These are phyloP conservation scores for Daktulosphaira vitifoliae DNA, from an alignment of 1,140 invertebrate genomes.

Conservation along the genomic window DNA sequence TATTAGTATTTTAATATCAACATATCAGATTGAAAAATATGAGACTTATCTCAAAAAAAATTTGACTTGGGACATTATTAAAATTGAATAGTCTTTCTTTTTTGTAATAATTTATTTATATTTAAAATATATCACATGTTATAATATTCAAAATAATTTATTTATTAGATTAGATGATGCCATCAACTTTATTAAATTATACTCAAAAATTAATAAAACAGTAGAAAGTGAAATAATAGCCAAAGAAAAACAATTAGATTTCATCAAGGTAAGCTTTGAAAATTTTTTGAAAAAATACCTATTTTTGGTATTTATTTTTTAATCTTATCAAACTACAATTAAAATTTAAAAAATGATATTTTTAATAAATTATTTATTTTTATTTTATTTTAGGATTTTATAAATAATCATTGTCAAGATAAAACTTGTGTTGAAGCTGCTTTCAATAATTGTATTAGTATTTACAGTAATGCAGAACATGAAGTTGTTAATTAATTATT, in stretches of 20 bases:
- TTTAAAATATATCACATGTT: not conserved
- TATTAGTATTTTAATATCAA: no score
- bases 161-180: slow-evolving; percentile 28
- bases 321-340: no score
- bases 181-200: slow-evolving; percentile 10
- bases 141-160: not conserved
- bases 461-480: not conserved
- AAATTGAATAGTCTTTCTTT: no score
- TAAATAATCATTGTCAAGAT: slow-evolving; percentile 8
- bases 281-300: not conserved
- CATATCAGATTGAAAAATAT: no score
- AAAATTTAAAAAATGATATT: no score
- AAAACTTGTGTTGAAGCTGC: not conserved
- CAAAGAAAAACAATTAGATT: slow-evolving; percentile 1
- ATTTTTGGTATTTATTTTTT: not conserved
- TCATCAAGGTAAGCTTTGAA: slow-evolving; percentile 5
- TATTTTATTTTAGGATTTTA: slow-evolving; percentile 12
- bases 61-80: no score
- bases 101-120: not conserved
- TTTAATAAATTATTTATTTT: no score
- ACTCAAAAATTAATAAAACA: slow-evolving; percentile 12
- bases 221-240: not conserved
- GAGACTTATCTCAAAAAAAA: no score
- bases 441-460: slow-evolving; percentile 10
- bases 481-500: not conserved